These are phyloP conservation scores for Caloenas nicobarica DNA, from an alignment of 2,113 vertebrate species.

Conservation along the genomic window DNA sequence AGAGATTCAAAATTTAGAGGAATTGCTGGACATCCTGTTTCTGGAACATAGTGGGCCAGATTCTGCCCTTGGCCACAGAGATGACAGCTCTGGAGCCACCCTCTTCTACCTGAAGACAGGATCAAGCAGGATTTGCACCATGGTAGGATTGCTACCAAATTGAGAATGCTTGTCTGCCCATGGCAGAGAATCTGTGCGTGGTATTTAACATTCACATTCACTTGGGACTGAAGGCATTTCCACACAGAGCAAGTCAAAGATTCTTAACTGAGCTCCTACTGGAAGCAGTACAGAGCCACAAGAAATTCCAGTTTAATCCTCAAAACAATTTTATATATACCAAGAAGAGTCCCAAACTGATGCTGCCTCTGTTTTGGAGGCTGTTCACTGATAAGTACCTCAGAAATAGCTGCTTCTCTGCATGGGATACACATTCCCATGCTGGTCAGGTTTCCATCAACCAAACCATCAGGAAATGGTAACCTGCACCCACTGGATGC, in stretches of 20 bases:
- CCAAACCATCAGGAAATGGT: background rate
- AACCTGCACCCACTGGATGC: background rate
- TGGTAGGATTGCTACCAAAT: background rate
- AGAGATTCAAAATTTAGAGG: background rate
- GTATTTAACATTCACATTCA: background rate
- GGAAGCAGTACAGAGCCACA: background rate
- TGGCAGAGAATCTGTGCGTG: background rate
- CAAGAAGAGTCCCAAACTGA: background rate
- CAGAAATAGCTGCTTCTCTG: background rate
- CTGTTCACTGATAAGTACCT: background rate
- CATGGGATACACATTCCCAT: background rate
- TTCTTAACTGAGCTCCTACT: background rate
- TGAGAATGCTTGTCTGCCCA: background rate
- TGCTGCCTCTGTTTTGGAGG: background rate
- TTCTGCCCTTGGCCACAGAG: background rate
- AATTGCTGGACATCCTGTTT: background rate
- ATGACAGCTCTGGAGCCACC: background rate
- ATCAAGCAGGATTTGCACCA: background rate
- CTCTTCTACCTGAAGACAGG: background rate
- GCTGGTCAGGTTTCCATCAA: background rate
- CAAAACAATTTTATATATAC: background rate
- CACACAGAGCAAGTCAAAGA: background rate
- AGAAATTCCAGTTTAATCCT: background rate
- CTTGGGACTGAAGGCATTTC: background rate
- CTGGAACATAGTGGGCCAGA: background rate